These are phyloP conservation scores for Nomada fabriciana DNA, from an alignment of 2,888 invertebrate genomes.

Conservation along the genomic window DNA sequence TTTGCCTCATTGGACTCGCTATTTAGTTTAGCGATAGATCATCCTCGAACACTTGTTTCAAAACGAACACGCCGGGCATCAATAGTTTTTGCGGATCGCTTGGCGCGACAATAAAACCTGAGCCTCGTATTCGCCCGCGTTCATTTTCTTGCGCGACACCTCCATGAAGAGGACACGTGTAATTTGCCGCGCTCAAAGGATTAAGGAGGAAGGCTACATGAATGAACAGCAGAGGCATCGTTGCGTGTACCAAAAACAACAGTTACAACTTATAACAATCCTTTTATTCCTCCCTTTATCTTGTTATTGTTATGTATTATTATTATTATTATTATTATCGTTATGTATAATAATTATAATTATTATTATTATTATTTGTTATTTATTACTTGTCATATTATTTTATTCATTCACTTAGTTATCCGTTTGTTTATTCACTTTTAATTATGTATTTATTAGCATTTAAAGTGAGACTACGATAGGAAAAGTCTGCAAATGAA, in stretches of 20 bases:
- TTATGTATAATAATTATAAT: slow-evolving; percentile 31
- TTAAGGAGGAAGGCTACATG: slow-evolving; percentile 55
- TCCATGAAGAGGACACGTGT: neutral
- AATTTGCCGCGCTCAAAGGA: slow-evolving; percentile 21
- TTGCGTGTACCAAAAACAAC: slow-evolving; percentile 73
- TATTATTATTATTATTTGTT: slow-evolving; percentile 54
- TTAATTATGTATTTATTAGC: slow-evolving; percentile 41
- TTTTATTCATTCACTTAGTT: slow-evolving; percentile 42
- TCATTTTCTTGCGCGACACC: neutral
- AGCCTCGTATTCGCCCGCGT: too few species aligned
- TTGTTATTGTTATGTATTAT: slow-evolving; percentile 41
- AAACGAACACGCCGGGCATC: neutral
- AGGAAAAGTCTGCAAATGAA: slow-evolving; percentile 55
- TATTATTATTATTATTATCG: slow-evolving; percentile 43
- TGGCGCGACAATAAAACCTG: too few species aligned
- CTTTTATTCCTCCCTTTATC: slow-evolving; percentile 56
- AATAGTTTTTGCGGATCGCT: too few species aligned
- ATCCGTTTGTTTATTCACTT: slow-evolving; percentile 39
- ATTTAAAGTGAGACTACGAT: slow-evolving; percentile 60
- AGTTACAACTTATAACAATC: slow-evolving; percentile 74
- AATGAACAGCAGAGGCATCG: slow-evolving; percentile 57
- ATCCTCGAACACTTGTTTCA: neutral
- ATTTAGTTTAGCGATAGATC: neutral
- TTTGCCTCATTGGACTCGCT: neutral
- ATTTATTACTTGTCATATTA: slow-evolving; percentile 47